A percentile compares a stretch with the other conserved stretches of the same genome.
These are phyloP conservation scores for Dendroctonus ponderosae DNA, from an alignment of 1,140 invertebrate genomes.

Conservation along the genomic window DNA sequence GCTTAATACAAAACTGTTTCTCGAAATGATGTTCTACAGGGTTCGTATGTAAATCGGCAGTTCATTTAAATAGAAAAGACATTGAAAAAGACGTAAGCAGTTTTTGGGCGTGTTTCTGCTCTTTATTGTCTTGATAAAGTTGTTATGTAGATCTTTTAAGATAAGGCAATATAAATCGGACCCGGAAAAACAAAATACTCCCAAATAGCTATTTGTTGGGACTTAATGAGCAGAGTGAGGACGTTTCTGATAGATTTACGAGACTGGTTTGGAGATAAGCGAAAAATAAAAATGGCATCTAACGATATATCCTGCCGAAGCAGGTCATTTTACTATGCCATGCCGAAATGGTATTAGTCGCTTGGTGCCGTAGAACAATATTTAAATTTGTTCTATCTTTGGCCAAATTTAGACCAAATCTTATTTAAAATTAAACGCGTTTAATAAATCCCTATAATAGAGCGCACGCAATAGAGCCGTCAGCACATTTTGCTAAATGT, in stretches of 20 bases:
- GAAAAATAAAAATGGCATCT: no score
- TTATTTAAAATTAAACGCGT: no score
- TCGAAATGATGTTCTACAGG: constrained; percentile 13
- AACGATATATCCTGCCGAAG: no score
- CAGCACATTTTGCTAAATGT: no score
- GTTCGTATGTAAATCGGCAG: constrained; percentile 19
- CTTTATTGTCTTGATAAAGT: constrained; percentile 30
- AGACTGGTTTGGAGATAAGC: no score
- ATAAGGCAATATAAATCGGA: constrained; percentile 21
- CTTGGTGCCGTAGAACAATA: no score
- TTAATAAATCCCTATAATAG: no score
- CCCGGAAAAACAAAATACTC: constrained; percentile 12
- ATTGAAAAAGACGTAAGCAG: constrained; percentile 26
- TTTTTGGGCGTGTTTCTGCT: constrained; percentile 25
- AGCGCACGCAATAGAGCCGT: no score
- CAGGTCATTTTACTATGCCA: no score
- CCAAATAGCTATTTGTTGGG: constrained; percentile 14
- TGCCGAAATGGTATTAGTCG: no score
- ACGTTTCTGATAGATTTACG: constrained; percentile 9
- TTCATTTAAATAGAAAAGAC: constrained; percentile 27
- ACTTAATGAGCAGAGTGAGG: constrained; percentile 10
- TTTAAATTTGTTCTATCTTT: no score
- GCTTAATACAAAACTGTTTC: constrained; percentile 17
- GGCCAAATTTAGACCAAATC: no score
- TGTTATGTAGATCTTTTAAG: constrained; percentile 26